A percentile compares a stretch with the other conserved stretches of the same genome.
Evolutionary conservation across 1,140 invertebrate genomes (phyloP).

Genomic region (Capitella teleta): DNA sequence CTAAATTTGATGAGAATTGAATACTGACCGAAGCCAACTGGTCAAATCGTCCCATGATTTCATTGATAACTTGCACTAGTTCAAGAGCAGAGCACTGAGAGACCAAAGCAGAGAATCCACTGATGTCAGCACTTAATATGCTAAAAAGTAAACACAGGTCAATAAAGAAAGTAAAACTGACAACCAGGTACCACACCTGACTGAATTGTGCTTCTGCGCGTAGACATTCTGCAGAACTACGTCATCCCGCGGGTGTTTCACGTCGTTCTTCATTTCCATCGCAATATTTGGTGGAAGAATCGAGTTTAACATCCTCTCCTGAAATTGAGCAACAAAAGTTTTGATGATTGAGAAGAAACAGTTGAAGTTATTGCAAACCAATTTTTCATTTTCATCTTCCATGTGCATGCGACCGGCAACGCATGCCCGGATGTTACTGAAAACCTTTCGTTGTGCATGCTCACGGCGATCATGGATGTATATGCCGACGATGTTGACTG

Average conservation of each 20-base stretch:
- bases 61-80: slow-evolving; percentile 66
- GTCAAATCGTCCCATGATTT: slow-evolving; percentile 85
- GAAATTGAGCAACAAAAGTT: no score
- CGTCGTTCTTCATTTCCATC: no score
- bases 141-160: no score
- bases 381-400: background rate
- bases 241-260: no score
- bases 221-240: no score
- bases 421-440: background rate
- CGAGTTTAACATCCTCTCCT: no score
- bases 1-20: no score
- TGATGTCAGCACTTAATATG: slow-evolving; percentile 84
- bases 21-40: slow-evolving; percentile 34
- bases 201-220: no score
- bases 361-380: background rate
- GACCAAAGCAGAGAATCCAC: slow-evolving; percentile 88
- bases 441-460: background rate
- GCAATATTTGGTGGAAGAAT: no score
- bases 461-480: background rate
- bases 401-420: background rate
- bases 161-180: no score
- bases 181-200: no score
- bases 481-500: background rate
- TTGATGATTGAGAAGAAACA: no score
- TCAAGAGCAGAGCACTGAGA: slow-evolving; percentile 73